Evolutionary conservation across 2,888 invertebrate genomes (phyloP).

Genomic region (Merodon equestris): DNA sequence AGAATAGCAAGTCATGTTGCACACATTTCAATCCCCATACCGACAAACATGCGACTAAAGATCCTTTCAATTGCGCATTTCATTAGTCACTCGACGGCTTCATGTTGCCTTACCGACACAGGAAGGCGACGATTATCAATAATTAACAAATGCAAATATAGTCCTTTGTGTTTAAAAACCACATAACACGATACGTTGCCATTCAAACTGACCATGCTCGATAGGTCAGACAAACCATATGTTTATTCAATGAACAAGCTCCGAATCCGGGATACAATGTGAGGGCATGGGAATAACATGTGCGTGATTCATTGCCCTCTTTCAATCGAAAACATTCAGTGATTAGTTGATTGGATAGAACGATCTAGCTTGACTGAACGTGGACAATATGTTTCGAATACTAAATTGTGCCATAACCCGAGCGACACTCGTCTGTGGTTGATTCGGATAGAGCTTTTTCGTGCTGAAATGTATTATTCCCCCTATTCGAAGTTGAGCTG

Average conservation of each 20-base stretch:
- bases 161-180: constrained; percentile 52
- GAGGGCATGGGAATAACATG: constrained; percentile 25
- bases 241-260: constrained; percentile 48
- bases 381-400: constrained; percentile 33
- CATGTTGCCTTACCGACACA: constrained; percentile 8
- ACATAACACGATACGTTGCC: constrained; percentile 47
- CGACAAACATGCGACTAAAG: too few relatives aligned
- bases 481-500: constrained; percentile 9
- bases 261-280: constrained; percentile 48
- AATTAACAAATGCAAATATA: constrained; percentile 65
- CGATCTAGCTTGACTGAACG: constrained; percentile 17
- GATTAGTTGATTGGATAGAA: too few relatives aligned
- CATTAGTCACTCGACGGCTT: too few relatives aligned
- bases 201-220: constrained; percentile 1
- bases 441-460: neutral
- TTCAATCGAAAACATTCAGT: too few relatives aligned
- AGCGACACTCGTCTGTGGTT: neutral
- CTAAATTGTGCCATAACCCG: constrained; percentile 10
- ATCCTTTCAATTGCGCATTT: too few relatives aligned
- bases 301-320: constrained; percentile 54
- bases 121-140: constrained; percentile 65
- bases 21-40: too few relatives aligned
- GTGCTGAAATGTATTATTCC: neutral
- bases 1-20: too few relatives aligned
- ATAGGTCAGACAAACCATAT: constrained; percentile 30